Percentiles rank a stretch among this genome's conserved stretches.
Conservation (phyloP, 2,113 vertebrate genomes). For the Paracanthobrama guichenoti region DNA sequence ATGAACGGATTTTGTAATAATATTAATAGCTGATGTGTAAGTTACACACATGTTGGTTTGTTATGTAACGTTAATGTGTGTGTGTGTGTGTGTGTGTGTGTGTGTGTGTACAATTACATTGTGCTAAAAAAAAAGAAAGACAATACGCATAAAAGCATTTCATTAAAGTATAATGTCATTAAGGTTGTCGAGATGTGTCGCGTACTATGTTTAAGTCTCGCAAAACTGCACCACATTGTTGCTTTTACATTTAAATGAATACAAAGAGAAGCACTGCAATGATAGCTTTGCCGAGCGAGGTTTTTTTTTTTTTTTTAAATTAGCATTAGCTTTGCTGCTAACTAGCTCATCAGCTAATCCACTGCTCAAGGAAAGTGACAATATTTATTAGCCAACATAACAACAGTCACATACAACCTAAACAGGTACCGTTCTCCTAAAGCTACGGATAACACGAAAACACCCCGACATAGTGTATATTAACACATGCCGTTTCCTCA, state of each 20-base stretch:
- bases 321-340: slow-evolving; percentile 34
- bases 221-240: neutral
- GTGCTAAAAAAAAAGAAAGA: neutral
- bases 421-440: neutral
- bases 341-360: slow-evolving; percentile 36
- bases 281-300: neutral
- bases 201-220: neutral
- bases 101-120: too few relatives aligned
- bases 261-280: neutral
- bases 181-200: neutral
- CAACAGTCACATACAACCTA: neutral
- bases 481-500: neutral
- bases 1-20: neutral
- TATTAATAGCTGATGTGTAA: neutral
- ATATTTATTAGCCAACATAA: neutral
- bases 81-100: too few relatives aligned
- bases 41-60: neutral
- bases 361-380: neutral
- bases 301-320: neutral
- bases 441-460: neutral
- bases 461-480: neutral
- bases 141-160: neutral
- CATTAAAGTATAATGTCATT: neutral
- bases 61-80: too few relatives aligned
- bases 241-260: neutral